Evolutionary conservation across 2,113 vertebrate genomes (phyloP).

Genomic region (Plestiodon gilberti): DNA sequence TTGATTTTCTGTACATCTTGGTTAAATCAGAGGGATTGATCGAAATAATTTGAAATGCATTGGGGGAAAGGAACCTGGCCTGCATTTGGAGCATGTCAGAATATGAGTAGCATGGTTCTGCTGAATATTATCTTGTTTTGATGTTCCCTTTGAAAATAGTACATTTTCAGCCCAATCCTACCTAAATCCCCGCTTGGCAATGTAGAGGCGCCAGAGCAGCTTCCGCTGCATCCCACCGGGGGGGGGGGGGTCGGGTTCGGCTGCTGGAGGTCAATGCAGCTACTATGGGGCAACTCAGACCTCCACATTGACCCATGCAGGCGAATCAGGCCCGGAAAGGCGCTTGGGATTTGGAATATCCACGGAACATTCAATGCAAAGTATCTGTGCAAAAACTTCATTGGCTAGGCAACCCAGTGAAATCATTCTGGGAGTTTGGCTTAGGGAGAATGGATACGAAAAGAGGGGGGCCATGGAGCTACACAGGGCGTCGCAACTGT

Average conservation of each 20-base stretch:
- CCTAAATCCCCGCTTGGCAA: too few species aligned
- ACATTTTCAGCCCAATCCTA: not conserved
- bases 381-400: not conserved
- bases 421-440: not conserved
- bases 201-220: too few species aligned
- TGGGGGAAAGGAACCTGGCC: not conserved
- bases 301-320: too few species aligned
- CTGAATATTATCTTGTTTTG: not conserved
- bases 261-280: too few species aligned
- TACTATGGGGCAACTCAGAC: too few species aligned
- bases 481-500: too few species aligned
- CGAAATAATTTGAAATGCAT: constrained; percentile 32
- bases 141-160: not conserved
- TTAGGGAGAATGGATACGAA: not conserved
- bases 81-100: not conserved
- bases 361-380: not conserved
- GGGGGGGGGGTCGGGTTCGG: not conserved
- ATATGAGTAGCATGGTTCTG: not conserved
- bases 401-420: not conserved
- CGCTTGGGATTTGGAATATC: too few species aligned
- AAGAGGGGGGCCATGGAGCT: too few species aligned
- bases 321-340: too few species aligned
- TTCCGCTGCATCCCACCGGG: not conserved
- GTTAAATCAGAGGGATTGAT: constrained; percentile 30
- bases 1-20: not conserved